Evolutionary conservation across 35 echinoderm and acorn worm genomes (phyloP), one percentile per base, ranked within the genome.

Genomic region (Acanthaster planci): DNA sequence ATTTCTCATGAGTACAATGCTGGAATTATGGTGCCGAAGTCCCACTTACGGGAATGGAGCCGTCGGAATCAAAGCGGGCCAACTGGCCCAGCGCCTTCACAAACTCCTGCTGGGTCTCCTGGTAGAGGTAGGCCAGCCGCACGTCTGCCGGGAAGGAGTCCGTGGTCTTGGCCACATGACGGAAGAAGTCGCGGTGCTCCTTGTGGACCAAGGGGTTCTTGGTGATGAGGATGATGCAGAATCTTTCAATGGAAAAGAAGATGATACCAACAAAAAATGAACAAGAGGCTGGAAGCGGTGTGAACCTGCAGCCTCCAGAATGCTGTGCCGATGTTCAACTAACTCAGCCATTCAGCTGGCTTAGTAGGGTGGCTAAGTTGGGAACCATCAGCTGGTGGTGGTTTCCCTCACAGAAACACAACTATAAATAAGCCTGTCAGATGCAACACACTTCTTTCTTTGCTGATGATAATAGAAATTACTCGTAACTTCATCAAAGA

Each of bases 191-290:
- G 52, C 64, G 26, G 67, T 77, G 76, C 5, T 40, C 40, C 44
- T 86, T 76, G 31, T 86, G 84, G 40, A 54, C 67, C 2, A 39
- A 51, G 39, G 75, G 75, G 26, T 68, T 76, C 72, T 77, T 86
- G 26, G 84, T 86, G 7, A 86, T 86, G 17, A 77, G 68, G 50
- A 86, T 58, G 67, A 85, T 14, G 31, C 84, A 86, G 5, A 86
- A 37, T 34, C 84, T 86, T 47, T 12, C n/a, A n/a, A 47, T 6
- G 42, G 12, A 4, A 47, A 47, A 47, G 12, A 47, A 6, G 42
- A 47, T 6, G 42, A 6, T 47, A 47, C 42, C n/a, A n/a, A n/a
- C n/a, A n/a, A n/a, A n/a, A n/a, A n/a, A n/a, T n/a, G n/a, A n/a
- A n/a, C n/a, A n/a, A n/a, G n/a, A n/a, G n/a, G n/a, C n/a, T n/a